Conservation (phyloP, 2,797 vertebrate species). For the Clarias laeviceps region DNA sequence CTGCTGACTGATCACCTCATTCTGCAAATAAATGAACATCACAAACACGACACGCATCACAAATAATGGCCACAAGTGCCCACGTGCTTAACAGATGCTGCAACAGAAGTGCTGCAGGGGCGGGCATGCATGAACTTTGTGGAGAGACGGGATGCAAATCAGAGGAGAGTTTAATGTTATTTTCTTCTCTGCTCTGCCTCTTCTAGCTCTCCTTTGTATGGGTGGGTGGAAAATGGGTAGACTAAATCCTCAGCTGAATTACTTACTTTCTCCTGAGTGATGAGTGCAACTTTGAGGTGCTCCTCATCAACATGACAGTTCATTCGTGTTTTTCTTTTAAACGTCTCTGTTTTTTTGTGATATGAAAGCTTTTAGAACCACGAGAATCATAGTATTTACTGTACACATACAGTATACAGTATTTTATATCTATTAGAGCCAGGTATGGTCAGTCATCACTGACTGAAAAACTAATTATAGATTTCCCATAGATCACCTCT, state of each 20-base stretch:
- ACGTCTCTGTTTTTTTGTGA: neutral
- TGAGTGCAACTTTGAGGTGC: constrained; percentile 42
- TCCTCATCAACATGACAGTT: constrained; percentile 46
- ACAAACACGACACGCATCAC: constrained; percentile 11
- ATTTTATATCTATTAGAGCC: constrained; percentile 11
- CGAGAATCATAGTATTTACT: neutral
- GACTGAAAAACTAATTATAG: constrained; percentile 22
- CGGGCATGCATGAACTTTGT: neutral
- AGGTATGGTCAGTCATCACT: constrained; percentile 41
- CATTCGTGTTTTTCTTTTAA: constrained; percentile 14
- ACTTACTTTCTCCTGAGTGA: constrained; percentile 39
- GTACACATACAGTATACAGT: too few species aligned
- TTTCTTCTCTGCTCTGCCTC: constrained; percentile 35
- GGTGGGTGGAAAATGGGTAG: constrained; percentile 28
- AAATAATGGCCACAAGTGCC: constrained; percentile 12
- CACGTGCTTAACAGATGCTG: constrained; percentile 1
- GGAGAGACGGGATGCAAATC: constrained; percentile 27
- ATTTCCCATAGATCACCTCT: constrained; percentile 41
- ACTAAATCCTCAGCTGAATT: constrained; percentile 38
- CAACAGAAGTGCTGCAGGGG: constrained; percentile 27
- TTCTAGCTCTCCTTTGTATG: constrained; percentile 27
- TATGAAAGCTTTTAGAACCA: neutral
- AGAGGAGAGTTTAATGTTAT: constrained; percentile 43
- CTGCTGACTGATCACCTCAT: constrained; percentile 82
- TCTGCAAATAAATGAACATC: constrained; percentile 64